These are phyloP conservation scores for Acronicta leporina DNA, from an alignment of 2,888 invertebrate genomes.

Conservation along the genomic window DNA sequence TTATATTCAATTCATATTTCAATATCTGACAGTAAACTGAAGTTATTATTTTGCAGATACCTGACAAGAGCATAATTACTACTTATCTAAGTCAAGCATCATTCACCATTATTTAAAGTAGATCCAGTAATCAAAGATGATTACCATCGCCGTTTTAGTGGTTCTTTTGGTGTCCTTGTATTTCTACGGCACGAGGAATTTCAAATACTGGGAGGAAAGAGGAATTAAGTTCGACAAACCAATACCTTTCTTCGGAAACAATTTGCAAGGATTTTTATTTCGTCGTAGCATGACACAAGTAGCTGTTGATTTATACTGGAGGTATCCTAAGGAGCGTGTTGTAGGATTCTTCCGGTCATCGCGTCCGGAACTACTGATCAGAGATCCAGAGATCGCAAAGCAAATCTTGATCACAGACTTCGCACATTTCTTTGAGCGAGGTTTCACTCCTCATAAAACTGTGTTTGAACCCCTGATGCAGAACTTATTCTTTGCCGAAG, in stretches of 20 bases:
- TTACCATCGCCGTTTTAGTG: slow-evolving; percentile 22
- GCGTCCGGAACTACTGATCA: slow-evolving; percentile 61
- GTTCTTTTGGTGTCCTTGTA: slow-evolving; percentile 32
- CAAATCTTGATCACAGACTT: slow-evolving; percentile 60
- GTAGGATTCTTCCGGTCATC: slow-evolving; percentile 63
- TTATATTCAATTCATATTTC: too few relatives aligned
- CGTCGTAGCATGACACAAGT: slow-evolving; percentile 33
- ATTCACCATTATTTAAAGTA: neutral
- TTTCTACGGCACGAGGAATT: slow-evolving; percentile 43
- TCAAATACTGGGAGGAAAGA: slow-evolving; percentile 52
- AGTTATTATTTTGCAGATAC: slow-evolving; percentile 11
- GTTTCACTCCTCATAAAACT: slow-evolving; percentile 56
- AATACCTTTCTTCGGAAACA: slow-evolving; percentile 37
- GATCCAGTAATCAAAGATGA: slow-evolving; percentile 16
- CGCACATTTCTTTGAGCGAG: slow-evolving; percentile 29
- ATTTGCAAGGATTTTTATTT: slow-evolving; percentile 9
- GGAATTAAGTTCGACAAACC: slow-evolving; percentile 48
- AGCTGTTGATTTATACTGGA: slow-evolving; percentile 53
- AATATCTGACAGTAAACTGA: neutral
- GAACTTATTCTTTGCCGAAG: slow-evolving; percentile 67
- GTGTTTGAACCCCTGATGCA: slow-evolving; percentile 59
- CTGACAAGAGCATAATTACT: neutral
- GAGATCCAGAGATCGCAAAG: slow-evolving; percentile 64
- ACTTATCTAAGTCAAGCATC: neutral
- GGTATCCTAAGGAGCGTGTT: slow-evolving; percentile 63